Percentiles rank a stretch among this genome's conserved stretches.
These are phyloP conservation scores for Monochamus saltuarius DNA, from an alignment of 1,140 invertebrate genomes.

Conservation along the genomic window DNA sequence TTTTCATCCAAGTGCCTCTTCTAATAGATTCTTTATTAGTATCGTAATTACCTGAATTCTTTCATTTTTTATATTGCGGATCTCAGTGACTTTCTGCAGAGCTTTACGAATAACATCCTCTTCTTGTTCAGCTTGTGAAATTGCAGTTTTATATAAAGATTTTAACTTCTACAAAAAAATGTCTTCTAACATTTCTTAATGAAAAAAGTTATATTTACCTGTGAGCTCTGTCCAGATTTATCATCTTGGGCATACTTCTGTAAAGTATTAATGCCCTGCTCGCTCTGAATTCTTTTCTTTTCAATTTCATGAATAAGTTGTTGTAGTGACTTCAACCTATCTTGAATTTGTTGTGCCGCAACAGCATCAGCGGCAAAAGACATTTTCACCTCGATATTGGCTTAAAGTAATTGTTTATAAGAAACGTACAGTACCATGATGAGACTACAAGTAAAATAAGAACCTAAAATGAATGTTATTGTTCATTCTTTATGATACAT, in stretches of 20 bases:
- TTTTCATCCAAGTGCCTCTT: constrained; percentile 91
- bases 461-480: constrained; percentile 41
- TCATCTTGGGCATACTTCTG: constrained; percentile 73
- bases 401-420: constrained; percentile 29
- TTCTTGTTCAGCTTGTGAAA: constrained; percentile 80
- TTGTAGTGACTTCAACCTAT: constrained; percentile 75
- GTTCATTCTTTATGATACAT: constrained; percentile 1
- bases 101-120: constrained; percentile 80
- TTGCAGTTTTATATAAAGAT: constrained; percentile 75
- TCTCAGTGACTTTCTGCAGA: constrained; percentile 86
- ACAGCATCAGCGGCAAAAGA: constrained; percentile 71
- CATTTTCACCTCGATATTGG: constrained; percentile 52
- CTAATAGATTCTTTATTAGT: constrained; percentile 89
- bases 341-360: constrained; percentile 78
- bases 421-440: constrained; percentile 42
- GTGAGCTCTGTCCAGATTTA: constrained; percentile 62
- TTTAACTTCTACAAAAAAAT: constrained; percentile 71
- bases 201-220: too few species aligned
- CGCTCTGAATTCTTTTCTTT: constrained; percentile 72
- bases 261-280: constrained; percentile 77
- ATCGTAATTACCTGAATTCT: constrained; percentile 67
- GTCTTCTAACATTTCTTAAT: background rate
- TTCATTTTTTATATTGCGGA: constrained; percentile 85
- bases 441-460: constrained; percentile 28
- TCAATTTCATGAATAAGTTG: constrained; percentile 78